Evolutionary conservation across 2,888 invertebrate species (phyloP), one percentile per base, ranked within the genome.

Genomic region (Epirrita christyi): DNA sequence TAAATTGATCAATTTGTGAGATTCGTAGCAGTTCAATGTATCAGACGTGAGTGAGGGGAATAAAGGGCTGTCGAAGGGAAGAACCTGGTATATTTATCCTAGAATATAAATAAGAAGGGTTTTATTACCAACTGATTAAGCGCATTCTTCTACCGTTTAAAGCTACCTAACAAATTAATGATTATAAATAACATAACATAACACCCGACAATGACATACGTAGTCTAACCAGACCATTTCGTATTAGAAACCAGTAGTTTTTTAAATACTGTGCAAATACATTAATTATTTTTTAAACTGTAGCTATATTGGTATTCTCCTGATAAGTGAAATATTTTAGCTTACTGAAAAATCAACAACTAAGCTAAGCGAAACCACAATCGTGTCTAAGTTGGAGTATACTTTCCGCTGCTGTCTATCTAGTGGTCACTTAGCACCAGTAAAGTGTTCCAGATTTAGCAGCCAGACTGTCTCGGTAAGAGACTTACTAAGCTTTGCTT

Each of bases 1-100:
- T 85, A 85, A 84, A 86, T 87, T 85, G 84, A 86, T 84, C 83
- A 85, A 84, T 85, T 85, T 52, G 55, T 46, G 59, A 59, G 59
- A 47, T 55, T 42, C 51, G 13, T 38, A 53, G 55, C 42, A 54
- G 58, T 66, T 76, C 79, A 76, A 76, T 76, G 73, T 72, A 73
- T 72, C 64, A 65, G 68, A 55, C 57, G 44, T 27, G 49, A 44
- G 27, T 32, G 40, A 38, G 36, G 13, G 27, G 36, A 14, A 41
- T 10, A 7, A 42, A 42, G n/a, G 32, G 27, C n/a, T 28, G 6
- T 3, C 3, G 29, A 10, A 32, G 21, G 10, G 15, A 32, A 15
- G 37, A 38, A 37, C 36, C 44, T 44, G 28, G 29, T 28, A 46
- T 11, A 3, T 29, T 43, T 11, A 11, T 28, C 29, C 6, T 34